Evolutionary conservation across 2,888 invertebrate species (phyloP), one percentile per base, ranked within the genome.

Genomic region (Liopterus haemorrhoidalis): DNA sequence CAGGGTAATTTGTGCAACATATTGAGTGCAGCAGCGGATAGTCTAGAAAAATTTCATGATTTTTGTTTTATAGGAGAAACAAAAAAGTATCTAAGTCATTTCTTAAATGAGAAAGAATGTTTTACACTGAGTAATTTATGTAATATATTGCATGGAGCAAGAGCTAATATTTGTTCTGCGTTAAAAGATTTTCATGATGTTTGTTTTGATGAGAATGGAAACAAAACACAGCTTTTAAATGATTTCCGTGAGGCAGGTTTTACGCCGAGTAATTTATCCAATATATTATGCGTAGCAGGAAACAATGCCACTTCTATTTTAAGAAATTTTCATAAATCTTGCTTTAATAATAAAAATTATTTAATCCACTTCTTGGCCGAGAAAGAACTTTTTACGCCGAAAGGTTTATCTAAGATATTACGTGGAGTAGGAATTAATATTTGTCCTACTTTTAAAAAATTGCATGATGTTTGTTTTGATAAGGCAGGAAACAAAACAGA

Each of bases 311-410:
- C 57, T 51, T 56, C 31, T 49, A 51, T 50, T 46, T 58, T 59
- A 48, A 57, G 37, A 51, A 54, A 57, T 36, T 60, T 61, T 49
- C 58, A 60, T 46, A 52, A 49, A 55, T 39, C 22, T n/a, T 36
- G 36, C 22, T 21, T 36, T 21, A n/a, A n/a, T n/a, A 36, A 36
- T 21, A 22, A 36, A 36, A 36, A 36, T 36, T 36, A 36, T 36
- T 36, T 36, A 33, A 33, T 18, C 19, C 33, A 33, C 19, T 27
- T 58, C 47, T 53, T 58, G 27, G 44, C 48, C 24, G 53, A 49
- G 50, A 31, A 56, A 55, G 51, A 57, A 42, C 46, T 56, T 52
- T 59, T 60, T 55, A 58, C 55, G 28, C 57, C 57, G 18, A 57
- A 55, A 53, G 20, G 52, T 46, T 46, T 49, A 46, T 45, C 48